Evolutionary conservation across 2,888 invertebrate species (phyloP).

Genomic region (Drosophila histrio): DNA sequence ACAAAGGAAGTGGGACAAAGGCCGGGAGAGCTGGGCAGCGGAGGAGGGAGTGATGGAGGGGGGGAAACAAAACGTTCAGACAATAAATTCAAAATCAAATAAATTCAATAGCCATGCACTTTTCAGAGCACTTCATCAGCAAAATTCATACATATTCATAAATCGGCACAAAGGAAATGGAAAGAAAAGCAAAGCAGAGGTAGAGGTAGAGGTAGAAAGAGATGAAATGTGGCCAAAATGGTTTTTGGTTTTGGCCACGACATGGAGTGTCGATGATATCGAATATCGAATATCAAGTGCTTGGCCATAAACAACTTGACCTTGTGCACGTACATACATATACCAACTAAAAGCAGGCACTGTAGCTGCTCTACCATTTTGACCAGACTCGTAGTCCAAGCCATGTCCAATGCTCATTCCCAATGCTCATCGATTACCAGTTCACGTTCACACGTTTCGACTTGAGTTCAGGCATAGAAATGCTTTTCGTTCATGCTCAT

Average conservation of each 20-base stretch:
- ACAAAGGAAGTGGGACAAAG: not conserved
- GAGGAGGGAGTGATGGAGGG: not conserved
- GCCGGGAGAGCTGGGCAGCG: not conserved
- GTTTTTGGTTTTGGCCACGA: conserved; percentile 24
- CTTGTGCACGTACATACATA: conserved; percentile 78
- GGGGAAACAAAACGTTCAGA: conserved; percentile 3
- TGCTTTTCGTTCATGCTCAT: conserved; percentile 59
- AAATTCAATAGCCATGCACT: conserved; percentile 55
- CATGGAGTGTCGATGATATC: conserved; percentile 61
- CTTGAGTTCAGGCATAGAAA: conserved; percentile 25
- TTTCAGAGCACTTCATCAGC: conserved; percentile 54
- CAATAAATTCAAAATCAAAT: conserved; percentile 63
- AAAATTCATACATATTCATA: conserved; percentile 53
- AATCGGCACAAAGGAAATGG: conserved; percentile 44
- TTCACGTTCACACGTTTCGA: conserved; percentile 76
- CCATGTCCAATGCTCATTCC: conserved; percentile 44
- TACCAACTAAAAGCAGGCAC: conserved; percentile 6
- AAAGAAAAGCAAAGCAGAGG: not conserved
- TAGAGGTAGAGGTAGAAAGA: not conserved
- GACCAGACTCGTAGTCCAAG: conserved; percentile 5
- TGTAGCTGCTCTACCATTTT: conserved; percentile 20
- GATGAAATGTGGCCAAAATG: conserved; percentile 40
- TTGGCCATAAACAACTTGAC: conserved; percentile 77
- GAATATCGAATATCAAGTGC: conserved; percentile 73
- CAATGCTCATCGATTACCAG: conserved; percentile 71